Evolutionary conservation across 2,888 invertebrate species (phyloP), one percentile per base, ranked within the genome.

Genomic region (Troglohyphantes excavatus): DNA sequence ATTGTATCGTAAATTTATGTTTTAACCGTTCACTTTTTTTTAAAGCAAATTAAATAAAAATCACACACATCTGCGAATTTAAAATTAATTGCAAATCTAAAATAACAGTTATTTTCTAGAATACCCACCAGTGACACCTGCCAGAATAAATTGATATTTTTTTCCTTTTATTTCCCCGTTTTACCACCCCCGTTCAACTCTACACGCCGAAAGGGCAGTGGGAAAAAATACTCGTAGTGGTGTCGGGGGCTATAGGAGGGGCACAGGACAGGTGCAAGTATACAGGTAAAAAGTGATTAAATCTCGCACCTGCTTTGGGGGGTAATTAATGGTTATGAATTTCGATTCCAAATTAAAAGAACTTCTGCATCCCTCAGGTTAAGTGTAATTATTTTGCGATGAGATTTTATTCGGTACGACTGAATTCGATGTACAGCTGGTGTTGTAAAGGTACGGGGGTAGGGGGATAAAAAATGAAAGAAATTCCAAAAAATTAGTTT

Each of bases 311-410:
- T 88, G 87, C 87, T 81, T 21, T 63, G 13, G 23, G 13, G 23
- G 67, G 81, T 88, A 88, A 88, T 88, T 88, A 88, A 88, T 88
- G 87, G 87, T 81, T 88, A 73, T 53, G 67, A 75, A 88, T 79
- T 68, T 72, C 70, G 65, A 78, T 46, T 78, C 78, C 39, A 78
- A 78, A 39, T 65, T 63, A 65, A 78, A 78, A 23, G 78, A 78
- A 23, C 39, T 43, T 39, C 17, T 53, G n/a, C 2, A 17, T 53
- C 53, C n/a, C n/a, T 1, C 53, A 53, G 17, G 13, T 53, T 53
- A 53, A 53, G 53, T 53, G 17, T 53, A 53, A 53, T 53, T 53
- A 53, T 53, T 53, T 53, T 53, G 13, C 13, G 3, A n/a, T 53
- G 53, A 5, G 17, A n/a, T 53, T n/a, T 53, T 9, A 33, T 33